A percentile compares a stretch with the other conserved stretches of the same genome.
These are phyloP conservation scores for Drosophila cognata DNA, from an alignment of 2,888 invertebrate genomes.

Conservation along the genomic window DNA sequence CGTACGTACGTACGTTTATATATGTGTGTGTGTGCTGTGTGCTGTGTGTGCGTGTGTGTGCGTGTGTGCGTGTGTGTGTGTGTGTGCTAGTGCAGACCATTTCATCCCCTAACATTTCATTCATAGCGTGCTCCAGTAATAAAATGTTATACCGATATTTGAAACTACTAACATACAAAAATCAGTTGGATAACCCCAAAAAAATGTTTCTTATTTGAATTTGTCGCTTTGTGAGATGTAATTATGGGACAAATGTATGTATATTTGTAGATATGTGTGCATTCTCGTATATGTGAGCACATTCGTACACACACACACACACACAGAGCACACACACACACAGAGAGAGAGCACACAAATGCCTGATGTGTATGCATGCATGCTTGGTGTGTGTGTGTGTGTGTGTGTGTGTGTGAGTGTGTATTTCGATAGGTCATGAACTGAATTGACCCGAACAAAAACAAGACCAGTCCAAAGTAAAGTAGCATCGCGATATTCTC, in stretches of 20 bases:
- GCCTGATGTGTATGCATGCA: constrained; percentile 10
- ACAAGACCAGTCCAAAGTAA: constrained; percentile 24
- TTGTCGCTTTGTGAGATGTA: constrained; percentile 5
- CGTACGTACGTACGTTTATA: constrained; percentile 5
- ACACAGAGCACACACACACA: not conserved
- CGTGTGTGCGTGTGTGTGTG: constrained; percentile 3
- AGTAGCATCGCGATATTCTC: constrained; percentile 12
- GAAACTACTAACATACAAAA: constrained; percentile 34
- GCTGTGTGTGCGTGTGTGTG: constrained; percentile 8
- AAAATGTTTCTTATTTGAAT: constrained; percentile 29
- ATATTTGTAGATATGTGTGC: not conserved
- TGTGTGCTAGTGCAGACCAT: constrained; percentile 15
- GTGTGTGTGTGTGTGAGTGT: constrained; percentile 16
- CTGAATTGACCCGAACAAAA: constrained; percentile 70
- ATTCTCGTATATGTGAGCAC: not conserved
- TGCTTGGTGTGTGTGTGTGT: constrained; percentile 3
- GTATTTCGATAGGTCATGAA: constrained; percentile 72
- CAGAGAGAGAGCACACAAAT: not conserved
- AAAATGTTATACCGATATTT: constrained; percentile 64
- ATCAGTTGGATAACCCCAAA: constrained; percentile 17
- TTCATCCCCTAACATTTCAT: constrained; percentile 75
- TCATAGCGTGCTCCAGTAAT: constrained; percentile 73
- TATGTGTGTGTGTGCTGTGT: not conserved
- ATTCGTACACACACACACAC: constrained; percentile 5
- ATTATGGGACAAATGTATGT: constrained; percentile 20